phyloP scores from a whole-genome alignment of 1,140 invertebrate species.

The Bombyx mandarina region DNA sequence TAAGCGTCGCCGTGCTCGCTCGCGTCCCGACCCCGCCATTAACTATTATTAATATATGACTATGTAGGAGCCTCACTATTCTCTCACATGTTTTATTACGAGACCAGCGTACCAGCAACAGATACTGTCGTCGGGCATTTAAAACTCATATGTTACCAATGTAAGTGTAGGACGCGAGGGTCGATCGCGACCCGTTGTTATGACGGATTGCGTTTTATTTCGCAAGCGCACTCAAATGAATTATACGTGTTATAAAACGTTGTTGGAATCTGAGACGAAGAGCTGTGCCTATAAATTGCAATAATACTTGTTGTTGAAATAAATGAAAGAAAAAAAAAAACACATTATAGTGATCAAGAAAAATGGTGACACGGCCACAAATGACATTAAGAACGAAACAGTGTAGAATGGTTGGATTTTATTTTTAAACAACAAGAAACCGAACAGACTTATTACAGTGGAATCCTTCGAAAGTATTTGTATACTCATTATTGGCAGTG shows the following conservation, averaged over 20 bases:
- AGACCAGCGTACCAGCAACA: conserved; percentile 20
- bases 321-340: conserved; percentile 10
- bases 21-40: conserved; percentile 51
- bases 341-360: conserved; percentile 23
- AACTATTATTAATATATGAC: conserved; percentile 68
- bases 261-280: conserved; percentile 27
- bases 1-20: conserved; percentile 49
- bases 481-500: too few species aligned
- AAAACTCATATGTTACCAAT: conserved; percentile 51
- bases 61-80: conserved; percentile 52
- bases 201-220: conserved; percentile 47
- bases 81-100: conserved; percentile 58
- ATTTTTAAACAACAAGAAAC: background rate
- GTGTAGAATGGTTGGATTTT: background rate
- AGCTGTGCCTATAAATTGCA: conserved; percentile 35
- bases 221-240: conserved; percentile 35
- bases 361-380: conserved; percentile 10
- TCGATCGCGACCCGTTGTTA: conserved; percentile 34
- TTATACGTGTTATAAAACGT: conserved; percentile 40
- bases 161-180: conserved; percentile 37
- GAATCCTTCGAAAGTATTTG: too few species aligned
- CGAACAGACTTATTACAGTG: too few species aligned
- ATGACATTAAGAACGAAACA: conserved; percentile 8
- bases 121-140: conserved; percentile 61
- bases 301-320: conserved; percentile 28